Evolutionary conservation across 1,140 invertebrate species (phyloP).

Genomic region (Macrosteles quadrilineatus): DNA sequence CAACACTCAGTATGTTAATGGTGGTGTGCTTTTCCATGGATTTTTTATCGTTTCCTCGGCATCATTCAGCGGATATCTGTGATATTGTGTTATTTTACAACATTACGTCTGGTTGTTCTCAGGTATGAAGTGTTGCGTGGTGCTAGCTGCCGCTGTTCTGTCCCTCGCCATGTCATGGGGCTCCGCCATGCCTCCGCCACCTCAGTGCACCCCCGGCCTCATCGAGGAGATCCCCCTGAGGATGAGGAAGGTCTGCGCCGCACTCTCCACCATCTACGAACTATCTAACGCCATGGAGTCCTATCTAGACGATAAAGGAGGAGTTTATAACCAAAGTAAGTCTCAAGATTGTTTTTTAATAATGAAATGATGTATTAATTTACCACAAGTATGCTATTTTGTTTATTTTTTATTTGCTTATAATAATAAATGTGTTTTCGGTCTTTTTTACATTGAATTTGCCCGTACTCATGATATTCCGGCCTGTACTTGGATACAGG

Average conservation of each 20-base stretch:
- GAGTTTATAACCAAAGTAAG: constrained; percentile 35
- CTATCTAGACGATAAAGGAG: constrained; percentile 56
- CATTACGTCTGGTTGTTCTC: constrained; percentile 41
- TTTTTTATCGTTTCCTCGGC: no score
- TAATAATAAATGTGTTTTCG: no score
- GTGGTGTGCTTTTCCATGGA: no score
- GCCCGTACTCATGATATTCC: no score
- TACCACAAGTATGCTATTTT: no score
- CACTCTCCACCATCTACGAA: constrained; percentile 55
- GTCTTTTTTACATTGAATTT: no score
- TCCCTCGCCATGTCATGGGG: neutral
- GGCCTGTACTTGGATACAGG: no score
- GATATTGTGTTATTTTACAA: no score
- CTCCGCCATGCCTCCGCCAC: constrained; percentile 31
- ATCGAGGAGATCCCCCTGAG: constrained; percentile 57
- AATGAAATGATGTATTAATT: constrained; percentile 1
- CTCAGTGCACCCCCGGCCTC: constrained; percentile 56
- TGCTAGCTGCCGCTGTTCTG: neutral
- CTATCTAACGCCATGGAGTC: constrained; percentile 56
- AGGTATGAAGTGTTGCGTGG: constrained; percentile 16
- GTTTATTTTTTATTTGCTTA: no score
- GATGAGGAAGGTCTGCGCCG: constrained; percentile 57
- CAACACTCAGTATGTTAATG: no score
- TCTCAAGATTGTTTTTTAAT: no score
- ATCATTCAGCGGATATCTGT: no score